Base-by-base conservation (phyloP, 2,113 vertebrate species). In the Microcebus lehilahytsara region DNA sequence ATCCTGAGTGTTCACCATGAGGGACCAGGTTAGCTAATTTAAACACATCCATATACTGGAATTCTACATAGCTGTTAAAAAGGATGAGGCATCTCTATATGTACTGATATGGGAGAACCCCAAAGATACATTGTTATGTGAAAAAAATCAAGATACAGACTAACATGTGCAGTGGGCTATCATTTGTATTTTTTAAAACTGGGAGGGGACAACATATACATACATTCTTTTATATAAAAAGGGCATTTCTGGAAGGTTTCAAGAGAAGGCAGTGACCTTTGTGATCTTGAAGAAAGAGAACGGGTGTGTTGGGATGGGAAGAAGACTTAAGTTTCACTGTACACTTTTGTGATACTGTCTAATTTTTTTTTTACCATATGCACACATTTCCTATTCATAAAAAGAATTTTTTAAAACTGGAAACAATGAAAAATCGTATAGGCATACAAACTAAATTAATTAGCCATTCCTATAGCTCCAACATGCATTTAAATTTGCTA, bases 371-470 rank as follows among this genome's bases (percentile, higher is more conserved):
- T 77, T 37, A 62, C 79, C 94, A 96, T 74, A 81, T 92, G 67
- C 11, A 83, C 30, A 91, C 5, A 23, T 56, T 86, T 40, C 14
- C 74, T 69, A 91, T 79, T 60, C 78, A 92, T 51, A 96, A 84
- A 53, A 64, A 30, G 62, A 12, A 42, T 77, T 69, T 85, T 94
- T 94, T 84, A 27, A n/a, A 93, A 89, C 56, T 71, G 93, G 79
- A 97, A 98, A 94, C 91, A 97, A 98, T 79, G 53, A 86, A 93
- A 94, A 69, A 1, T 78, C 89, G 95, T 97, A 87, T 74, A 80
- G 80, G 83, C 79, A 69, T 90, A 40, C 88, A 85, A 96, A 80
- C 85, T 95, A 97, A 96, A 98, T 98, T 97, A 98, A 98, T 98
- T 96, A 97, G 96, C 84, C 89, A 16, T 83, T 96, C 71, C 94